Evolutionary conservation across 2,888 invertebrate genomes (phyloP), one percentile per base, ranked within the genome.

Genomic region (Plebejus anna): DNA sequence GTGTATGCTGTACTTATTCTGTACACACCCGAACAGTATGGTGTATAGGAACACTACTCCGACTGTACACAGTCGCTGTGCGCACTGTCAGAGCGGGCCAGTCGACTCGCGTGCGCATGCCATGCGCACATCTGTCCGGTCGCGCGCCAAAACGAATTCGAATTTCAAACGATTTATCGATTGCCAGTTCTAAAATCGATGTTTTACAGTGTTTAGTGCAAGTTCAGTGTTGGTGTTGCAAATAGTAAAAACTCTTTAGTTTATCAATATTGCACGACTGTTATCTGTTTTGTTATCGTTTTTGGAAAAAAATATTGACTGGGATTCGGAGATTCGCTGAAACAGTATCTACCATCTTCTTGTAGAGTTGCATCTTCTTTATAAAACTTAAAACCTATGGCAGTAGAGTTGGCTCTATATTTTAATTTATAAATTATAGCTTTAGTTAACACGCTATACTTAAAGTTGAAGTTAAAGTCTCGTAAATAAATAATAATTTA

Each of bases 41-140:
- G 28, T 61, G 61, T 61, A 61, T 61, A 61, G n/a, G 51, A 73
- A 72, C 42, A 42, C 28, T 51, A 22, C 16, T 71, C 22, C 11
- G 42, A 22, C 13, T 66, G 13, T 72, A 72, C 73, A 73, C 73
- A 73, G 73, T 73, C 47, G 55, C 73, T 16, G 22, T 73, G 73
- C 73, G 73, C 73, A 55, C 73, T 73, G 32, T 55, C 73, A 73
- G 28, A 51, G 28, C 22, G 28, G 47, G 73, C 55, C 73, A 73
- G 73, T 73, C 73, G 73, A 73, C 73, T 73, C 32, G 51, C 55
- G 73, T 32, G 73, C 73, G 73, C 73, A 55, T 55, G 55, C 73
- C 73, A 73, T 51, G 73, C 73, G 73, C 73, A 73, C 55, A 55
- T 73, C 71, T 42, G 71, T 55, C 51, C 73, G 55, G 73, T 55